phyloP scores from a whole-genome alignment of 1,140 invertebrate species.

The Trichonephila inaurata region DNA sequence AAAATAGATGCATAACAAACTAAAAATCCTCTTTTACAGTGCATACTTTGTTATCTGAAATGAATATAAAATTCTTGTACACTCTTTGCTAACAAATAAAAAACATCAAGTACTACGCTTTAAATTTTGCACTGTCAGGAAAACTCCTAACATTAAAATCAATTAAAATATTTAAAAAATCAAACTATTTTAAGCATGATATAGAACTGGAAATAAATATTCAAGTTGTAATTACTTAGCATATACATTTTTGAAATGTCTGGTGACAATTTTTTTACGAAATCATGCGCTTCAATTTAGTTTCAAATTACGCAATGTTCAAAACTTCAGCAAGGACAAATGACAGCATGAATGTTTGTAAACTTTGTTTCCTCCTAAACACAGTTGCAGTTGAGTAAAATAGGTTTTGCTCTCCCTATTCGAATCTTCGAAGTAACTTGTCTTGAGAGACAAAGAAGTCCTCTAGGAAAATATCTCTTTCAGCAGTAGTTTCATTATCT shows the following conservation, averaged over 20 bases:
- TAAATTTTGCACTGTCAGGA: neutral
- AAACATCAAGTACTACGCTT: neutral
- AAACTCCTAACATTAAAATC: neutral
- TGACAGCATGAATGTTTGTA: constrained; percentile 23
- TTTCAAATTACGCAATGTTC: neutral
- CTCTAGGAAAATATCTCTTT: neutral
- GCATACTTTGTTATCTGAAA: neutral
- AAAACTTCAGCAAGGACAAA: neutral
- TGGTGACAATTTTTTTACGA: neutral
- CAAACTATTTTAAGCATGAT: neutral
- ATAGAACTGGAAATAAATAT: neutral
- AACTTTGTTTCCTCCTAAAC: neutral
- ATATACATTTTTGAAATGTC: neutral
- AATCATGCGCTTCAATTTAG: neutral
- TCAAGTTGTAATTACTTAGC: neutral
- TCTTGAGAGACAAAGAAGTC: neutral
- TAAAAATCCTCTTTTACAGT: neutral
- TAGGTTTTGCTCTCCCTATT: neutral
- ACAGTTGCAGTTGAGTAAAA: neutral
- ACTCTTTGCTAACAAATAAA: neutral
- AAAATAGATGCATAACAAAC: neutral
- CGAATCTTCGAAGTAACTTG: neutral
- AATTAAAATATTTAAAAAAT: neutral
- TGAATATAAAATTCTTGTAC: neutral
- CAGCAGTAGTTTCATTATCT: neutral